Base-by-base conservation (phyloP, 2,888 invertebrate genomes). In the Patella caerulea region DNA sequence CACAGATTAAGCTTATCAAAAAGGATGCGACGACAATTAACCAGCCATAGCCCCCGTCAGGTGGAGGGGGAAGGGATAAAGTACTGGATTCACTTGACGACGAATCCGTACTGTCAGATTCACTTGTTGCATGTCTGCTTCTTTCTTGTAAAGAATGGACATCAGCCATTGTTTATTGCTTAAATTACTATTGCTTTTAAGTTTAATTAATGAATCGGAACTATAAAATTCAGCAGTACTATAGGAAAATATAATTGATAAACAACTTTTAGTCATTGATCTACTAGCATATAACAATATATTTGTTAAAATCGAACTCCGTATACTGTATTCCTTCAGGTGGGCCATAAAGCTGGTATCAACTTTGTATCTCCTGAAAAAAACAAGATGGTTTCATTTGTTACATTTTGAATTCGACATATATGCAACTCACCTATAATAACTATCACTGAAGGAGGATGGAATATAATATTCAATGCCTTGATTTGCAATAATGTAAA, bases 11-110 rank as follows among this genome's bases (percentile, higher is more conserved):
- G 91, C 97, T 97, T 82, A 97, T 95, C 92, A 97, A 94, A 91
- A 98, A 97, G 0, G 96, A 95, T 45, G 96, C 96, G 80, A 95
- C 94, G 0, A 97, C 97, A 74, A 98, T 94, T 54, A 97, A 95
- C 97, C 97, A 98, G 7, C 97, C 97, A 95, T 96, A 97, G 17
- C 97, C 97, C 14, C 96, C 97, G 91, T 97, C 97, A 2, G 96
- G 96, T 4, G 90, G 86, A 29, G 86, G 83, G 3, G 89, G 88
- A 80, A 87, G 82, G 11, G 83, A 79, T 12, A 81, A 59, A 15
- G 78, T 75, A 5, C 83, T 85, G 11, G 83, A 82, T 53, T 79
- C 82, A 0, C 81, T 82, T 17, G 83, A 83, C 15, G 83, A 81
- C 4, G 81, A 59, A 19, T 82, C 83, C 2, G 81, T 81, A 12